Percentiles rank a stretch among this genome's conserved stretches.
Evolutionary conservation across 2,797 vertebrate genomes (phyloP).

Genomic region (Leuciscus waleckii): DNA sequence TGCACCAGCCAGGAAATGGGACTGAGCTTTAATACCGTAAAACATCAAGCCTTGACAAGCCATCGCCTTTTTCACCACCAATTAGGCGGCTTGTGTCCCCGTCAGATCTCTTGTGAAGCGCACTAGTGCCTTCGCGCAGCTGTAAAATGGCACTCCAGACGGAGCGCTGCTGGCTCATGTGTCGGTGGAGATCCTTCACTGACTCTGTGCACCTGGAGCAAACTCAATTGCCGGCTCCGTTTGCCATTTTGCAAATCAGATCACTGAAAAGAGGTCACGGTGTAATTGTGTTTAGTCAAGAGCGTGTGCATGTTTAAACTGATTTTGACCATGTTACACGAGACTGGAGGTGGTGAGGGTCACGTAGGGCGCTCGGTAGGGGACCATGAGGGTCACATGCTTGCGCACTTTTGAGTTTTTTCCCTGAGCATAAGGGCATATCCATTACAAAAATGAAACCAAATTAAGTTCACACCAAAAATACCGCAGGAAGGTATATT

Average conservation of each 20-base stretch:
- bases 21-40: neutral
- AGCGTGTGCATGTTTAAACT: conserved; percentile 39
- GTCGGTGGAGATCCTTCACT: conserved; percentile 62
- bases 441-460: conserved; percentile 11
- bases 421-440: neutral
- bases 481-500: neutral
- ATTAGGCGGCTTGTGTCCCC: conserved; percentile 72
- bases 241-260: conserved; percentile 47
- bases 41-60: conserved; percentile 57
- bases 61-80: conserved; percentile 67
- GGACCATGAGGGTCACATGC: conserved; percentile 23
- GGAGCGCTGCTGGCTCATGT: conserved; percentile 60
- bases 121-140: conserved; percentile 63
- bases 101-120: conserved; percentile 68
- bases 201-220: conserved; percentile 45
- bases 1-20: neutral
- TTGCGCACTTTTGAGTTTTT: neutral
- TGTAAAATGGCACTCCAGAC: conserved; percentile 68
- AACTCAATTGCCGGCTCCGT: conserved; percentile 46
- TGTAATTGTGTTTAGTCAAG: conserved; percentile 49
- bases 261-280: conserved; percentile 40
- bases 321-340: conserved; percentile 38
- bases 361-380: neutral
- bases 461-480: neutral
- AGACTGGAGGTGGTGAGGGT: conserved; percentile 38